phyloP scores from a whole-genome alignment of 1,140 invertebrate genomes.

The Drosophila arizonae region DNA sequence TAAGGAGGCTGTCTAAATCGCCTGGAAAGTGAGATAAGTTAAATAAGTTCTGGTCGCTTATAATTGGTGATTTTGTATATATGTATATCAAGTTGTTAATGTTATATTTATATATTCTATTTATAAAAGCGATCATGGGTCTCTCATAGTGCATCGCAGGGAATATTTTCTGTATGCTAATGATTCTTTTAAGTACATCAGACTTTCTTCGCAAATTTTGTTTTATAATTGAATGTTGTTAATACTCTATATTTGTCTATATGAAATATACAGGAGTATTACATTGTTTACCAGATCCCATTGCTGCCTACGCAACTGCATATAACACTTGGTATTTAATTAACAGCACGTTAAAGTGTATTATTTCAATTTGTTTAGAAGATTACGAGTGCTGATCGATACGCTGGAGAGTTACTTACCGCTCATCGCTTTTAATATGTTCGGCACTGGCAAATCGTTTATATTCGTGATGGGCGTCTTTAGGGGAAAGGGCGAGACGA shows the following conservation, averaged over 20 bases:
- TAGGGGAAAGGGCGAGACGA: constrained; percentile 84
- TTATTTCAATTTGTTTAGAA: neutral
- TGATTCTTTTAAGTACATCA: no score
- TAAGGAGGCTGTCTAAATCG: constrained; percentile 45
- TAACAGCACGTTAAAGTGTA: neutral
- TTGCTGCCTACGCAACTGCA: neutral
- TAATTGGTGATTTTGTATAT: no score
- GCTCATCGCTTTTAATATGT: constrained; percentile 37
- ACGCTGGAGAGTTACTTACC: constrained; percentile 39
- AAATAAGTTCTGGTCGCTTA: neutral
- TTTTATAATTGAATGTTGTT: no score
- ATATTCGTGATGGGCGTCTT: constrained; percentile 84
- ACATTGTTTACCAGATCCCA: neutral
- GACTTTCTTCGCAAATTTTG: no score
- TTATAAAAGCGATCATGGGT: no score
- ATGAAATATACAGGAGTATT: no score
- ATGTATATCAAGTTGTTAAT: no score
- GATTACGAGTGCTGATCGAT: neutral
- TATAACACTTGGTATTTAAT: neutral
- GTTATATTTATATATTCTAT: no score
- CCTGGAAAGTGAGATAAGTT: constrained; percentile 29
- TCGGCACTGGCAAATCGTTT: constrained; percentile 80
- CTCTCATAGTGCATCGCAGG: no score
- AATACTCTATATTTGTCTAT: no score
- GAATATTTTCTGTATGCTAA: no score